phyloP scores from a whole-genome alignment of 2,797 vertebrate species.

The Coreius guichenoti region DNA sequence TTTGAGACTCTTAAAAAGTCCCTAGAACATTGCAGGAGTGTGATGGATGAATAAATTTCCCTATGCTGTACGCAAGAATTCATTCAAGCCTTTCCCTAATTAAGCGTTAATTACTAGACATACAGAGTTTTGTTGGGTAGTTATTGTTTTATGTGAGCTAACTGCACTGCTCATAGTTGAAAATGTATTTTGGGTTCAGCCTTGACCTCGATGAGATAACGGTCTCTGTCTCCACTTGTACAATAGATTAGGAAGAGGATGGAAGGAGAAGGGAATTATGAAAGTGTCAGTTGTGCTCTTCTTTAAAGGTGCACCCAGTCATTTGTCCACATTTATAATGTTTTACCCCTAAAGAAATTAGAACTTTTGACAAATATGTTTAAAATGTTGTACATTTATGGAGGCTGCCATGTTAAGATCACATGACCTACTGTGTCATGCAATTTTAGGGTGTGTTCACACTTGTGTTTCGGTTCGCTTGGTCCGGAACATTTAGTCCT shows the following conservation, averaged over 20 bases:
- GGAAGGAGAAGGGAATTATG: slow-evolving; percentile 16
- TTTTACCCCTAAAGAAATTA: neutral
- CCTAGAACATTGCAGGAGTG: slow-evolving; percentile 1
- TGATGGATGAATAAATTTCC: neutral
- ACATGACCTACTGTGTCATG: neutral
- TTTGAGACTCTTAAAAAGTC: slow-evolving; percentile 15
- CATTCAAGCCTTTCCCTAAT: neutral
- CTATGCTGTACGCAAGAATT: neutral
- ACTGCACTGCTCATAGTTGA: neutral
- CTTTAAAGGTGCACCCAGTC: neutral
- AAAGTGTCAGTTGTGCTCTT: slow-evolving; percentile 10
- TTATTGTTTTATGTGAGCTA: slow-evolving; percentile 15
- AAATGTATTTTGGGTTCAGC: slow-evolving; percentile 53
- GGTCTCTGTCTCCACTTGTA: slow-evolving; percentile 17
- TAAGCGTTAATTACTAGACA: neutral
- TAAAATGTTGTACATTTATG: neutral
- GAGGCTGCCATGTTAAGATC: slow-evolving; percentile 4
- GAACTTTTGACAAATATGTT: neutral
- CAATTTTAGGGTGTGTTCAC: neutral
- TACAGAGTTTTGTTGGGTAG: neutral
- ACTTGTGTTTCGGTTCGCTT: too few species aligned
- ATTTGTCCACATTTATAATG: neutral
- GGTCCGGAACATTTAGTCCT: too few species aligned
- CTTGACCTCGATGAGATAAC: slow-evolving; percentile 60
- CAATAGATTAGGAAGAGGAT: slow-evolving; percentile 23